These are phyloP conservation scores for Desmodus rotundus DNA, from an alignment of 2,113 vertebrate genomes.

Conservation along the genomic window DNA sequence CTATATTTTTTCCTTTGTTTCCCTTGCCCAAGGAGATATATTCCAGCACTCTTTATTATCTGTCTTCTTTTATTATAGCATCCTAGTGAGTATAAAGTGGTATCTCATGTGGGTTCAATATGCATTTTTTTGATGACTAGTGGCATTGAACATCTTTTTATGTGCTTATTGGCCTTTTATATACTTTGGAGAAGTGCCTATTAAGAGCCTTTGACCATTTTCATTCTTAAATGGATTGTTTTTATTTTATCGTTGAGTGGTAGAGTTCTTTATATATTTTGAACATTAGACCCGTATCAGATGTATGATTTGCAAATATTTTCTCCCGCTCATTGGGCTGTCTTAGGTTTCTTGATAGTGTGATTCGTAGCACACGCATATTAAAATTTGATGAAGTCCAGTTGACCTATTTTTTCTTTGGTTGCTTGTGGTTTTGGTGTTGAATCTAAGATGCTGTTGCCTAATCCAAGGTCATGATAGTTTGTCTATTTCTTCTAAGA, in stretches of 20 bases:
- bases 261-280: not conserved
- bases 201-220: not conserved
- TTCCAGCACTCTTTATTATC: not conserved
- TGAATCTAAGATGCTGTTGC: not conserved
- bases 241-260: not conserved
- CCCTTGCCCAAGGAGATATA: not conserved
- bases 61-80: not conserved
- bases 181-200: not conserved
- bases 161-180: not conserved
- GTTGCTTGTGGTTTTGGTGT: not conserved
- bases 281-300: not conserved
- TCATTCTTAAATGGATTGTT: not conserved
- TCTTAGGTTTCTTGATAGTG: not conserved
- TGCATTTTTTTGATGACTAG: not conserved
- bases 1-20: not conserved
- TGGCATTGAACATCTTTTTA: not conserved
- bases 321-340: not conserved
- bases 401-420: not conserved
- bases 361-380: not conserved
- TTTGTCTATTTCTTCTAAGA: not conserved
- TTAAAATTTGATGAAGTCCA: not conserved
- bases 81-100: not conserved
- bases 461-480: not conserved
- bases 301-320: not conserved
- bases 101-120: not conserved